phyloP scores from a whole-genome alignment of 2,888 invertebrate species.

The Caenorhabditis uteleia region DNA sequence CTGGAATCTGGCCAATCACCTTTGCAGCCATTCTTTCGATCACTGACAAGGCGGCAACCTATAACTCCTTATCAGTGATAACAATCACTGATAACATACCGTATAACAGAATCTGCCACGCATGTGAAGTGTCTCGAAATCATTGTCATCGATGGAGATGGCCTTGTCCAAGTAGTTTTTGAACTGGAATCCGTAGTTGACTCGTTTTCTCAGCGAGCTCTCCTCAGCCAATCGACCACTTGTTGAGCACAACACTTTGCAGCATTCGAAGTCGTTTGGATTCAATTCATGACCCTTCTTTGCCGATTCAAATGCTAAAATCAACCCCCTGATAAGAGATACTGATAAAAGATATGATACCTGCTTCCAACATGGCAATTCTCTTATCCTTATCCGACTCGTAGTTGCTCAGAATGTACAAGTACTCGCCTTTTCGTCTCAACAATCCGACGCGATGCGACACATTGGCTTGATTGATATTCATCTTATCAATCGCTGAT shows the following conservation, averaged over 20 bases:
- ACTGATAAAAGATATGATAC: no score
- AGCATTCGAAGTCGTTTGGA: conserved; percentile 19
- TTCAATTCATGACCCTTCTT: conserved; percentile 18
- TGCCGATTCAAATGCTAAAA: conserved; percentile 28
- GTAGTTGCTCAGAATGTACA: conserved; percentile 33
- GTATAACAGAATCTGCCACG: conserved; percentile 46
- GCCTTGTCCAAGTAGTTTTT: conserved; percentile 41
- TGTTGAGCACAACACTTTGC: conserved; percentile 33
- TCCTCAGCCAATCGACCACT: conserved; percentile 47
- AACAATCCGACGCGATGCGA: conserved; percentile 10
- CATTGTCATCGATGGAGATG: conserved; percentile 18
- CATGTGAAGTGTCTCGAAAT: conserved; percentile 47
- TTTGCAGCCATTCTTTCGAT: conserved; percentile 32
- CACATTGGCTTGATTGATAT: conserved; percentile 1
- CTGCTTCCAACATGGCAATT: conserved; percentile 20
- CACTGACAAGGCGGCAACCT: conserved; percentile 35
- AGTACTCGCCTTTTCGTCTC: conserved; percentile 29
- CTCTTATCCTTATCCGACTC: conserved; percentile 12
- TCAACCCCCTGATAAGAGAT: no score
- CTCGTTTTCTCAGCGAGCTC: conserved; percentile 29
- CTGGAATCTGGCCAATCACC: conserved; percentile 37
- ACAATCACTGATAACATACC: conserved; percentile 4
- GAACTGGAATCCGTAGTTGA: conserved; percentile 46
- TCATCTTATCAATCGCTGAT: conserved; percentile 6
- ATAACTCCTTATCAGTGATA: background rate